Conservation (phyloP, 2,888 invertebrate species). For the Dolomedes plantarius region DNA sequence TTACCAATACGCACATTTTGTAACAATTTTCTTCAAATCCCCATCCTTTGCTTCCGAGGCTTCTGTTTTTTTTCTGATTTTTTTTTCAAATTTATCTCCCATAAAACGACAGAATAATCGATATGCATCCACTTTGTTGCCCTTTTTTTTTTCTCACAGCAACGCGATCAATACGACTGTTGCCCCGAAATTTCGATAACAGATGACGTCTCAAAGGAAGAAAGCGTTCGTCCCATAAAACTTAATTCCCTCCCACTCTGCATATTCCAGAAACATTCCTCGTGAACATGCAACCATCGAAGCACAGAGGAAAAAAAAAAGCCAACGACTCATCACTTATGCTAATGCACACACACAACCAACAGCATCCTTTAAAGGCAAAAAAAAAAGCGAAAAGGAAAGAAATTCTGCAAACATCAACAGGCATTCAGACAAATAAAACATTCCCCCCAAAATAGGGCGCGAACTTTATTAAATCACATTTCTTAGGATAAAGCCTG, state of each 20-base stretch:
- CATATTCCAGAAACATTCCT: neutral
- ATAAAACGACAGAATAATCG: neutral
- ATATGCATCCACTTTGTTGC: neutral
- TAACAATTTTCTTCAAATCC: too few relatives aligned
- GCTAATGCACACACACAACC: neutral
- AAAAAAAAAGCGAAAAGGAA: neutral
- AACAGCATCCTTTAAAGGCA: neutral
- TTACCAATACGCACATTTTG: too few relatives aligned
- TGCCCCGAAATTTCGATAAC: neutral
- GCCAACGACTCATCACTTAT: neutral
- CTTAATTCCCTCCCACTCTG: neutral
- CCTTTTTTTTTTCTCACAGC: too few relatives aligned
- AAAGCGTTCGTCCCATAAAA: neutral
- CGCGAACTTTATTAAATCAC: constrained; percentile 18
- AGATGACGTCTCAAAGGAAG: neutral
- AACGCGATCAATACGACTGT: neutral
- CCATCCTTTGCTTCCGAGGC: too few relatives aligned
- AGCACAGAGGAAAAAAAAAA: neutral
- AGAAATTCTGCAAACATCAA: neutral
- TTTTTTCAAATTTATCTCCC: too few relatives aligned
- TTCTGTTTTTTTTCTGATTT: too few relatives aligned
- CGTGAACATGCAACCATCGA: neutral
- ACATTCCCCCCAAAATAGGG: neutral
- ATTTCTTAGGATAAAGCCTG: neutral
- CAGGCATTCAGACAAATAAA: constrained; percentile 9